A percentile compares a stretch with the other conserved stretches of the same genome.
Evolutionary conservation across 2,113 vertebrate species (phyloP).

Genomic region (Emydura subglobosa): DNA sequence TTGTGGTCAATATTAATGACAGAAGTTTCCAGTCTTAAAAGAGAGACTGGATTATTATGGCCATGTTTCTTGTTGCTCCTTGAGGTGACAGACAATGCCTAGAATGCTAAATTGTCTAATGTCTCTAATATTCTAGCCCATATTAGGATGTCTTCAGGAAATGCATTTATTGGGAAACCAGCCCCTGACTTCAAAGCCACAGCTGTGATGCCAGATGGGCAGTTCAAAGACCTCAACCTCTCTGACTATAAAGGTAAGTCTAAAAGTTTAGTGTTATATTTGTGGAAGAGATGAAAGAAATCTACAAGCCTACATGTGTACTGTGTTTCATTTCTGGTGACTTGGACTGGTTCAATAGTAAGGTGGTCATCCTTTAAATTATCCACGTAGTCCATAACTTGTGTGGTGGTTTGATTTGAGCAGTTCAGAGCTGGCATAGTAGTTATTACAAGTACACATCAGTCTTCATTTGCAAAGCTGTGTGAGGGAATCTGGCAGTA

Average conservation of each 20-base stretch:
- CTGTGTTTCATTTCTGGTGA: background rate
- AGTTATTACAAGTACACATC: background rate
- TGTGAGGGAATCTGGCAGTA: background rate
- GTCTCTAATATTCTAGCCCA: conserved; percentile 41
- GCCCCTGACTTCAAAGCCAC: conserved; percentile 94
- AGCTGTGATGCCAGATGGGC: conserved; percentile 95
- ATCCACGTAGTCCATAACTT: background rate
- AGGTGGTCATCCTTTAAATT: background rate
- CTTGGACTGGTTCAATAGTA: background rate
- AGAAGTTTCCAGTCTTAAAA: background rate
- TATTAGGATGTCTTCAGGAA: conserved; percentile 92
- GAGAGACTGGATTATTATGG: background rate
- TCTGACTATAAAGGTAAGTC: conserved; percentile 92
- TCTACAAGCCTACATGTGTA: background rate
- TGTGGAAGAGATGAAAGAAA: background rate
- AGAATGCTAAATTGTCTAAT: background rate
- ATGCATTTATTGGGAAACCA: conserved; percentile 91
- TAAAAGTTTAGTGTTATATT: background rate
- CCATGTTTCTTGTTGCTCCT: background rate
- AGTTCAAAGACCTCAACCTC: conserved; percentile 92
- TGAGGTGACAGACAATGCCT: background rate
- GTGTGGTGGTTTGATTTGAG: background rate
- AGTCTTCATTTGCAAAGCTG: background rate
- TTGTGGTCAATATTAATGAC: background rate
- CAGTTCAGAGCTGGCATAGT: background rate